A percentile compares a stretch with the other conserved stretches of the same genome.
These are phyloP conservation scores for Fissipunctia ypsillon DNA, from an alignment of 2,888 invertebrate species.

Conservation along the genomic window DNA sequence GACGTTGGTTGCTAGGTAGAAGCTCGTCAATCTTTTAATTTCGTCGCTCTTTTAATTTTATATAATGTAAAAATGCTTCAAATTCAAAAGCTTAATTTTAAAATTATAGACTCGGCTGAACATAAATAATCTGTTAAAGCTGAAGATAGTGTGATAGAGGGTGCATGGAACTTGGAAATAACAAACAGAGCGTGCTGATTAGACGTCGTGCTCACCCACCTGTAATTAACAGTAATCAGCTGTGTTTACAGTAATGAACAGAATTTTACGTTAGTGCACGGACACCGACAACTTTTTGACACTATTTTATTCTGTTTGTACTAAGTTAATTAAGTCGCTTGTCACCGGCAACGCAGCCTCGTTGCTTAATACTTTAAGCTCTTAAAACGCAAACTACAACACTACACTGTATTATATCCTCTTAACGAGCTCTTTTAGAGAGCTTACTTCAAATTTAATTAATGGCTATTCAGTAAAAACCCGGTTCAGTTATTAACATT, in stretches of 20 bases:
- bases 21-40: conserved; percentile 37
- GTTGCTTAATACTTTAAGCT: conserved; percentile 84
- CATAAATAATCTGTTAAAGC: conserved; percentile 17
- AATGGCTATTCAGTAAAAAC: conserved; percentile 75
- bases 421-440: conserved; percentile 80
- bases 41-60: conserved; percentile 11
- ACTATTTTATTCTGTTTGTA: conserved; percentile 77
- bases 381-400: conserved; percentile 84
- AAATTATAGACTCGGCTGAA: conserved; percentile 2
- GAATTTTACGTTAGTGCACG: conserved; percentile 22
- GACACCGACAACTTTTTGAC: conserved; percentile 72
- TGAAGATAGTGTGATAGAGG: conserved; percentile 14
- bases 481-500: conserved; percentile 59
- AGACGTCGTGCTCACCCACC: conserved; percentile 16
- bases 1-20: conserved; percentile 28
- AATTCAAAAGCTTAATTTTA: neutral
- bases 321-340: conserved; percentile 85
- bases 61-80: neutral
- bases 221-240: conserved; percentile 44
- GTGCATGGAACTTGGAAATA: neutral
- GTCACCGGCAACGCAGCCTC: conserved; percentile 81
- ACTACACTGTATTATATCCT: conserved; percentile 80
- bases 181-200: conserved; percentile 33
- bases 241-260: conserved; percentile 28
- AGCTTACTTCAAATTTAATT: conserved; percentile 81